These are phyloP conservation scores for Engystomops pustulosus DNA, from an alignment of 2,113 vertebrate genomes.

Conservation along the genomic window DNA sequence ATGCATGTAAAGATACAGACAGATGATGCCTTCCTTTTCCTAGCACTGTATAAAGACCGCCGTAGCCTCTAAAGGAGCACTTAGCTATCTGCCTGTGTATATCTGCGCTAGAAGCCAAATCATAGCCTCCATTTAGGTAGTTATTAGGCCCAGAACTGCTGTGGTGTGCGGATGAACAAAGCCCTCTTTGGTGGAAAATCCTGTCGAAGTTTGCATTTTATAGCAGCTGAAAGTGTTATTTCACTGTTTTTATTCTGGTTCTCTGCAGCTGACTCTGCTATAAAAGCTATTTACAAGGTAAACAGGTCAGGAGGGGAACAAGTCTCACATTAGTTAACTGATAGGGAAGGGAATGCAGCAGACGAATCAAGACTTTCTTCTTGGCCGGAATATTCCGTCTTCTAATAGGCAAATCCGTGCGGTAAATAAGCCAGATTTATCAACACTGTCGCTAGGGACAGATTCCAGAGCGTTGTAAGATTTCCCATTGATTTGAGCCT, in stretches of 20 bases:
- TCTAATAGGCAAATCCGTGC: background rate
- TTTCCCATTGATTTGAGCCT: background rate
- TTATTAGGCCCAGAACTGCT: constrained; percentile 48
- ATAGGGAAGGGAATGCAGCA: background rate
- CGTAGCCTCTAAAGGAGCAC: constrained; percentile 15
- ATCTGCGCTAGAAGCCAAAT: constrained; percentile 22
- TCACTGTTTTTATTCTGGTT: constrained; percentile 40
- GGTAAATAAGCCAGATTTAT: background rate
- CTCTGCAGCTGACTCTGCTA: constrained; percentile 38
- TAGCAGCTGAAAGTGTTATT: constrained; percentile 56
- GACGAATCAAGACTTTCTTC: constrained; percentile 9
- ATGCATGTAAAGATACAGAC: background rate
- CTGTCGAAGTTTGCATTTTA: constrained; percentile 55
- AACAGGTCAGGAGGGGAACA: constrained; percentile 42
- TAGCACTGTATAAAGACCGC: background rate
- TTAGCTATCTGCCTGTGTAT: constrained; percentile 28
- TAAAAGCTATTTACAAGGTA: constrained; percentile 52
- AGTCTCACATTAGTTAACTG: constrained; percentile 39
- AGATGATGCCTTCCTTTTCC: background rate
- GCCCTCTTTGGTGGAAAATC: constrained; percentile 32
- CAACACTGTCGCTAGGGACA: background rate
- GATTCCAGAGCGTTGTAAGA: background rate
- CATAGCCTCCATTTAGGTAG: constrained; percentile 35
- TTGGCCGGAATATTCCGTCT: background rate
- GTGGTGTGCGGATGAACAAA: constrained; percentile 47